Evolutionary conservation across 2,888 invertebrate genomes (phyloP).

Genomic region (Hemaris fuciformis): DNA sequence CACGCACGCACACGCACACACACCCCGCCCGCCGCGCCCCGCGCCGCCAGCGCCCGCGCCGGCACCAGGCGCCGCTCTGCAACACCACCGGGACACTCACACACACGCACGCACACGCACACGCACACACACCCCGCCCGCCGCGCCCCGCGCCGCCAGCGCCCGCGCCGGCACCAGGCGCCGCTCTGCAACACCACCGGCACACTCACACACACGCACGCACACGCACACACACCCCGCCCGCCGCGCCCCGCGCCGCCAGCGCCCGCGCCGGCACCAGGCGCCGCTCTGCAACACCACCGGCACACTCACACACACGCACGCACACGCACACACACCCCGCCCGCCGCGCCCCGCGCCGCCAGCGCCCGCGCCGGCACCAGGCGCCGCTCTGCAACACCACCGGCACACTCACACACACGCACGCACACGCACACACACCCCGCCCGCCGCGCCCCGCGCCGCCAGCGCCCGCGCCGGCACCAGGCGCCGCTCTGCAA

Average conservation of each 20-base stretch:
- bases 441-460: too few species aligned
- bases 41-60: too few species aligned
- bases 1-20: too few species aligned
- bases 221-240: too few species aligned
- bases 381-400: conserved; percentile 51
- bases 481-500: background rate
- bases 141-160: conserved; percentile 50
- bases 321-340: conserved; percentile 50
- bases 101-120: conserved; percentile 43
- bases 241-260: too few species aligned
- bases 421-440: too few species aligned
- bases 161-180: conserved; percentile 47
- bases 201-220: too few species aligned
- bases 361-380: conserved; percentile 48
- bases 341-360: conserved; percentile 51
- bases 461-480: too few species aligned
- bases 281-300: background rate
- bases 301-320: too few species aligned
- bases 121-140: conserved; percentile 54
- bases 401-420: too few species aligned
- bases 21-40: too few species aligned
- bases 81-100: background rate
- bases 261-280: too few species aligned
- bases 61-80: background rate
- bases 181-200: conserved; percentile 55